A percentile compares a stretch with the other conserved stretches of the same genome.
phyloP scores from a whole-genome alignment of 1,140 invertebrate species.

The Dendroctonus valens region DNA sequence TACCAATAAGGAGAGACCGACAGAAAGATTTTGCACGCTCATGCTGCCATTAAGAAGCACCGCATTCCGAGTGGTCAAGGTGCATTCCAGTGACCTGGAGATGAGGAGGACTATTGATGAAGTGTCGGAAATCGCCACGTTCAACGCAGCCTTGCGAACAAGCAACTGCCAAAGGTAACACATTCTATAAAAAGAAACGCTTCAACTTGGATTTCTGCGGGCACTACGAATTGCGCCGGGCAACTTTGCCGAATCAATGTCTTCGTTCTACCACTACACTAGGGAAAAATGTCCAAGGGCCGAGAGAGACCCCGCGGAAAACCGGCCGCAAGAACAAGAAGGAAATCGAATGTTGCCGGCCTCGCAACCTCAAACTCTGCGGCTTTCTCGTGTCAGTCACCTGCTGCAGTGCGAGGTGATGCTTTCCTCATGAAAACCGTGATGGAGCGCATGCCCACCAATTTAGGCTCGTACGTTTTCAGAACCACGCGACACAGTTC shows the following conservation, averaged over 20 bases:
- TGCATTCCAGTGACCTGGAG: slow-evolving; percentile 78
- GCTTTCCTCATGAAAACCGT: slow-evolving; percentile 77
- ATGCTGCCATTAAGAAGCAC: slow-evolving; percentile 87
- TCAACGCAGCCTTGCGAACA: slow-evolving; percentile 76
- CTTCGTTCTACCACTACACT: slow-evolving; percentile 97
- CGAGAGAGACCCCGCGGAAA: slow-evolving; percentile 85
- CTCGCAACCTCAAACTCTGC: slow-evolving; percentile 76
- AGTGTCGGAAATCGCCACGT: slow-evolving; percentile 82
- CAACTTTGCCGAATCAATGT: slow-evolving; percentile 85
- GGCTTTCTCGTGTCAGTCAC: slow-evolving; percentile 75
- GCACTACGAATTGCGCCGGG: slow-evolving; percentile 88
- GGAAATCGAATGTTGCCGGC: slow-evolving; percentile 88
- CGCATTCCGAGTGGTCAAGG: slow-evolving; percentile 88
- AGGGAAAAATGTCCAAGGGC: slow-evolving; percentile 91
- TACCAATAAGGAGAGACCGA: slow-evolving; percentile 79
- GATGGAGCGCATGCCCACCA: slow-evolving; percentile 61
- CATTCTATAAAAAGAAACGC: neutral
- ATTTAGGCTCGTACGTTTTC: slow-evolving; percentile 79
- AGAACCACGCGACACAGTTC: slow-evolving; percentile 86
- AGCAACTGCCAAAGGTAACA: slow-evolving; percentile 51
- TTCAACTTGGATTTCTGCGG: slow-evolving; percentile 44
- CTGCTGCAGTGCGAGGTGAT: slow-evolving; percentile 90
- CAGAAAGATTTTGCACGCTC: slow-evolving; percentile 97
- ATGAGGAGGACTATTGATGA: slow-evolving; percentile 79
- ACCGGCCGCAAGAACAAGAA: slow-evolving; percentile 72